Evolutionary conservation across 2,888 invertebrate species (phyloP), one percentile per base, ranked within the genome.

Genomic region (Dione vanillae): DNA sequence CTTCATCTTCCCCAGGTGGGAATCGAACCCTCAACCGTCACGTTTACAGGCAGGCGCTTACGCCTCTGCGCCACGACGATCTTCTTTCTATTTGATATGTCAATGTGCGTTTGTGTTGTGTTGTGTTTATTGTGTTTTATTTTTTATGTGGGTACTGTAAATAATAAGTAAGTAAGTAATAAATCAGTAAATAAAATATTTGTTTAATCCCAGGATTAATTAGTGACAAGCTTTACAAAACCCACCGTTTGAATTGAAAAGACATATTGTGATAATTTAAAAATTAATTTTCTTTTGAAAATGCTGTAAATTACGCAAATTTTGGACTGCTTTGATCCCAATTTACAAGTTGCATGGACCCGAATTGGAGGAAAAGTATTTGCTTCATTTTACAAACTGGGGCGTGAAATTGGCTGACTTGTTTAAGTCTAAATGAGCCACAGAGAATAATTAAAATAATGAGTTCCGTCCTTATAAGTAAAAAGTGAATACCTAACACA

Each of bases 341-440:
- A 59, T 67, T 59, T 67, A 40, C 49, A 37, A 58, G 58, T 67
- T 49, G 40, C 67, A 49, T 51, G 59, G 49, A 67, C 41, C 27
- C 27, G 19, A n/a, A 41, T 41, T n/a, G 16, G 49, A 43, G 47
- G 51, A 16, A 67, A 59, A 49, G 40, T 51, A 65, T 51, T 67
- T 40, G n/a, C 67, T 67, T 49, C 41, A 27, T 67, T 59, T 43
- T 58, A 67, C 47, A 20, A 67, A 67, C 41, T 67, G 67, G 40
- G 20, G 58, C 67, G 58, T 67, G 19, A 67, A 67, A 45, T 66
- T 61, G 61, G 27, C 61, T 61, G 61, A 61, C 61, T 61, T 61
- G 35, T 16, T 45, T 61, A 61, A 61, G n/a, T 61, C 43, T 27
- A 11, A 61, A 61, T 27, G n/a, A 35, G 27, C n/a, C 45, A 35